A percentile compares a stretch with the other conserved stretches of the same genome.
phyloP scores from a whole-genome alignment of 64 coral and sea anemone species.

The Stichodactyla mertensii region DNA sequence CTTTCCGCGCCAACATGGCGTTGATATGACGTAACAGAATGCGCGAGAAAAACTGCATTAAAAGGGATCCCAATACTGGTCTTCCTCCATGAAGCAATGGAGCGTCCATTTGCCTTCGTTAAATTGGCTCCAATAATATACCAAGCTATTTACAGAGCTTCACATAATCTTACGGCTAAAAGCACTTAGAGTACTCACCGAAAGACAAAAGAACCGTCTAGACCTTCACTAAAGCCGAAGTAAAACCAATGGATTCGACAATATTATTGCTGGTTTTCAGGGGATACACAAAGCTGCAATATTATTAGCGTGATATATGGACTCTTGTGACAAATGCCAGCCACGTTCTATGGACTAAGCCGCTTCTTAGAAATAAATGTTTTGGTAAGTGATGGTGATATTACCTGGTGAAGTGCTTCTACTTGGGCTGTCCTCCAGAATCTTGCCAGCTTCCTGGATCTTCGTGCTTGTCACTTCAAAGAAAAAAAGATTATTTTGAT shows the following conservation, averaged over 20 bases:
- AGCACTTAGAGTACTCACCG: background rate
- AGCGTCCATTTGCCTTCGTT: background rate
- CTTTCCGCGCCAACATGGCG: background rate
- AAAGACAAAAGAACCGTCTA: background rate
- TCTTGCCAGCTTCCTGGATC: slow-evolving; percentile 1
- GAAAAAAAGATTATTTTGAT: background rate
- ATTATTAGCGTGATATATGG: background rate
- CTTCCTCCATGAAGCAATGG: background rate
- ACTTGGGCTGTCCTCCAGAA: slow-evolving; percentile 2
- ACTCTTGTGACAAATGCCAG: background rate
- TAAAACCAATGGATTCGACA: background rate
- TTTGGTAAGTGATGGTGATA: background rate
- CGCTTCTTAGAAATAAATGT: background rate
- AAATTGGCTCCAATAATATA: background rate
- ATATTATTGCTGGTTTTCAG: background rate
- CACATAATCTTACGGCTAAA: background rate
- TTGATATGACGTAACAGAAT: background rate
- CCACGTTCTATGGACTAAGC: background rate
- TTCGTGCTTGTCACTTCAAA: background rate
- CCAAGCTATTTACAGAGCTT: background rate
- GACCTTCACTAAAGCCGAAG: background rate
- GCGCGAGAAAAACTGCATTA: background rate
- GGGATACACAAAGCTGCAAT: background rate
- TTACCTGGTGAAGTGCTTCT: background rate
- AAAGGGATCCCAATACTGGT: background rate